Percentiles rank a stretch among this genome's conserved stretches.
These are phyloP conservation scores for Graphium colonna DNA, from an alignment of 2,888 invertebrate genomes.

Conservation along the genomic window DNA sequence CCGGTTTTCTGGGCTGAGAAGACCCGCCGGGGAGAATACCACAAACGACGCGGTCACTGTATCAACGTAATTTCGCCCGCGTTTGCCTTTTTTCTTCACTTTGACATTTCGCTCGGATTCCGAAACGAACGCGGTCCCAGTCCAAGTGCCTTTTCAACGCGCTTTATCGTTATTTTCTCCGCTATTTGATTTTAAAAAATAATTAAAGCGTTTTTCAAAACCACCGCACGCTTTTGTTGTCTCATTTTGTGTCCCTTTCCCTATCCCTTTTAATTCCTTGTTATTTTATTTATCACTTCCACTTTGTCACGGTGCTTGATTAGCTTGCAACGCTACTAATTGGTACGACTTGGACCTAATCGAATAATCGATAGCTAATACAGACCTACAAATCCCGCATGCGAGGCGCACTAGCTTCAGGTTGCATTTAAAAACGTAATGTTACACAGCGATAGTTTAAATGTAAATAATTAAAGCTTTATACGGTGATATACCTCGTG, in stretches of 20 bases:
- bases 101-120: constrained; percentile 58
- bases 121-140: no score
- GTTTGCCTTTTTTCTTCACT: no score
- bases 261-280: neutral
- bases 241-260: neutral
- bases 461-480: no score
- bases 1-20: no score
- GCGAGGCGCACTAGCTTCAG: constrained; percentile 4
- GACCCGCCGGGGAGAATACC: constrained; percentile 65
- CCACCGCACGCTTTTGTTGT: neutral
- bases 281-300: neutral
- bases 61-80: constrained; percentile 61
- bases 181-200: no score
- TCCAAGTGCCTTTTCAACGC: constrained; percentile 55
- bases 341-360: no score
- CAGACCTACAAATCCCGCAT: constrained; percentile 10
- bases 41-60: no score
- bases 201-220: constrained; percentile 12
- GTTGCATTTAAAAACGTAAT: no score
- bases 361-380: no score
- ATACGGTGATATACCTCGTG: no score
- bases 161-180: constrained; percentile 31
- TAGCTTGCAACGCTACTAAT: no score
- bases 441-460: no score
- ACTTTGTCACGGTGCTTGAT: neutral